These are phyloP conservation scores for Sinelater perroti DNA, from an alignment of 2,888 invertebrate genomes.

Conservation along the genomic window DNA sequence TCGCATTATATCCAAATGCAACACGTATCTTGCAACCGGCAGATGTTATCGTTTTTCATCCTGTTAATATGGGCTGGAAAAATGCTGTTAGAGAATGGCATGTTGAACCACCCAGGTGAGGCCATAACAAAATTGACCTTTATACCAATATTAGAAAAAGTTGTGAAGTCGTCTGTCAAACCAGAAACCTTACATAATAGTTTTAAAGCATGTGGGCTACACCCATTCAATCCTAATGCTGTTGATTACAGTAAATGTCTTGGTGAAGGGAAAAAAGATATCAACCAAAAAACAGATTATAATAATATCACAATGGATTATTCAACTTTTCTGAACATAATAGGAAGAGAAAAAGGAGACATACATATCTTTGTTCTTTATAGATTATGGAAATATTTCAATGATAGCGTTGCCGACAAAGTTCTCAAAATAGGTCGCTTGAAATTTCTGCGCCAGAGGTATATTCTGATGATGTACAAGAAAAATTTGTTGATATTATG, in stretches of 20 bases:
- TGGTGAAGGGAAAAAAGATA: not conserved
- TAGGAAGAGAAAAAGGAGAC: constrained; percentile 17
- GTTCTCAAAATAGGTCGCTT: too few relatives aligned
- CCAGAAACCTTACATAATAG: constrained; percentile 40
- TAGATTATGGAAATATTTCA: constrained; percentile 20
- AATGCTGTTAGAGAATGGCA: constrained; percentile 18
- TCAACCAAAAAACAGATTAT: not conserved
- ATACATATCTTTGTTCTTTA: constrained; percentile 15
- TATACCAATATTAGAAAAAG: constrained; percentile 31
- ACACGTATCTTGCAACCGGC: constrained; percentile 48
- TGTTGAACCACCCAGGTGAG: constrained; percentile 25
- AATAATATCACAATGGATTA: constrained; percentile 17
- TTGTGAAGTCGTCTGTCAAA: constrained; percentile 39
- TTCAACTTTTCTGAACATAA: constrained; percentile 20
- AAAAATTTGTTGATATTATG: too few relatives aligned
- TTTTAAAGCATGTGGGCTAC: constrained; percentile 41
- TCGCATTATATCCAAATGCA: constrained; percentile 48
- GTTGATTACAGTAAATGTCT: constrained; percentile 27
- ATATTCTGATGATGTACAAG: too few relatives aligned
- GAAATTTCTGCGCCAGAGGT: too few relatives aligned
- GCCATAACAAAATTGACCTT: constrained; percentile 17
- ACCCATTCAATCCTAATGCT: constrained; percentile 38
- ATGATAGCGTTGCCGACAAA: too few relatives aligned
- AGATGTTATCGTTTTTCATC: constrained; percentile 48
- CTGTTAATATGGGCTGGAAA: constrained; percentile 42